A percentile compares a stretch with the other conserved stretches of the same genome.
phyloP scores from a whole-genome alignment of 2,888 invertebrate species.

The Diarsia brunnea region DNA sequence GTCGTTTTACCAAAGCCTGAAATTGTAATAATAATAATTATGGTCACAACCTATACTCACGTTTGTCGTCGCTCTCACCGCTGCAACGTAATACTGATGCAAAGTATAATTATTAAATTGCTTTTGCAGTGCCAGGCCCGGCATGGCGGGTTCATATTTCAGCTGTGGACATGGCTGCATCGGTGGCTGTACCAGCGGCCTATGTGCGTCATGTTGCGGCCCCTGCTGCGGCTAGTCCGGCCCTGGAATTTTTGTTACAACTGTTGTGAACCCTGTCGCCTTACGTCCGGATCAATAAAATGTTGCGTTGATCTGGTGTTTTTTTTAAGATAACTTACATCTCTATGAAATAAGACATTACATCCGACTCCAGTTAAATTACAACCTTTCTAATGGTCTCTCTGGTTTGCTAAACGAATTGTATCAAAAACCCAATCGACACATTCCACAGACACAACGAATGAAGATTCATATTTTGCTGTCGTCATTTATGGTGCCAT shows the following conservation, averaged over 20 bases:
- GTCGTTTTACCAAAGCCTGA: background rate
- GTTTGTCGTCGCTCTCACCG: background rate
- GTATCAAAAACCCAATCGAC: background rate
- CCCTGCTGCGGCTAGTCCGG: constrained; percentile 76
- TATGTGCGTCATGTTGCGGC: constrained; percentile 83
- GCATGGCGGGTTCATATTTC: constrained; percentile 83
- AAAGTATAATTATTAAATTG: background rate
- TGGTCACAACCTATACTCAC: background rate
- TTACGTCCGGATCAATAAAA: constrained; percentile 33
- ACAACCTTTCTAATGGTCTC: background rate
- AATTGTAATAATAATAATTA: too few relatives aligned
- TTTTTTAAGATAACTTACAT: background rate
- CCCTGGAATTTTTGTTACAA: constrained; percentile 16
- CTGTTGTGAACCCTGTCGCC: background rate
- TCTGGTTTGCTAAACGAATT: background rate
- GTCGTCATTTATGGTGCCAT: too few relatives aligned
- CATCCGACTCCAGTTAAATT: background rate
- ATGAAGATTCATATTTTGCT: background rate
- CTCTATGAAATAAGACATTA: background rate
- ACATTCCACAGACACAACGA: background rate
- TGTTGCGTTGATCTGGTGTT: constrained; percentile 33
- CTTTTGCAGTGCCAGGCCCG: constrained; percentile 78
- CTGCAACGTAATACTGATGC: background rate
- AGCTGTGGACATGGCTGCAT: constrained; percentile 85
- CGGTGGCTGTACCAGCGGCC: constrained; percentile 84